phyloP scores from a whole-genome alignment of 2,888 invertebrate species.

The Hypolimnas misippus region DNA sequence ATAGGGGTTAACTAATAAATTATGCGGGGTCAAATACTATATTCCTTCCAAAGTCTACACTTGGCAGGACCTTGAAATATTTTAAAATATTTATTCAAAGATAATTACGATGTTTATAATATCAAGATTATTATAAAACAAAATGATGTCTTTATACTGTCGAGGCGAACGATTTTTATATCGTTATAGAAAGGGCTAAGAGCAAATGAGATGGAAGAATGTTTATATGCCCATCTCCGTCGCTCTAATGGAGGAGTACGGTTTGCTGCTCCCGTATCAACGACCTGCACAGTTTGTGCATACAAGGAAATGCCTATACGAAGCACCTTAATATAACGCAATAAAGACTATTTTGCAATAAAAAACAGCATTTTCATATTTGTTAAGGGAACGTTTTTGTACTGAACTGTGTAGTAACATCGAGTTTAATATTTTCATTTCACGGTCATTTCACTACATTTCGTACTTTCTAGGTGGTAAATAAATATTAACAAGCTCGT shows the following conservation, averaged over 20 bases:
- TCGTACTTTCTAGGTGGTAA: slow-evolving; percentile 58
- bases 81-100: neutral
- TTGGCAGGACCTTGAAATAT: slow-evolving; percentile 45
- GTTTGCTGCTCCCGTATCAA: slow-evolving; percentile 66
- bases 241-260: slow-evolving; percentile 61
- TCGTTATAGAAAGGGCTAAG: slow-evolving; percentile 25
- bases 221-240: slow-evolving; percentile 72
- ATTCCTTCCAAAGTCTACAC: slow-evolving; percentile 54
- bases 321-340: slow-evolving; percentile 1
- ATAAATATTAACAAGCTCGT: slow-evolving; percentile 50
- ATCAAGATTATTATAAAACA: neutral
- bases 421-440: slow-evolving; percentile 67
- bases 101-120: neutral
- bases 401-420: slow-evolving; percentile 64
- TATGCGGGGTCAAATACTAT: slow-evolving; percentile 59
- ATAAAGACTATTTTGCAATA: slow-evolving; percentile 24
- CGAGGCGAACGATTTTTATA: slow-evolving; percentile 1
- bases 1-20: slow-evolving; percentile 69
- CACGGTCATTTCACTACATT: slow-evolving; percentile 78
- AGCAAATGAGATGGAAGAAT: slow-evolving; percentile 58
- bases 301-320: slow-evolving; percentile 17
- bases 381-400: slow-evolving; percentile 56
- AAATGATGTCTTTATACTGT: slow-evolving; percentile 1
- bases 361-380: neutral
- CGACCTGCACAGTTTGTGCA: slow-evolving; percentile 62